Evolutionary conservation across 2,113 vertebrate genomes (phyloP).

Genomic region (Crocuta crocuta): DNA sequence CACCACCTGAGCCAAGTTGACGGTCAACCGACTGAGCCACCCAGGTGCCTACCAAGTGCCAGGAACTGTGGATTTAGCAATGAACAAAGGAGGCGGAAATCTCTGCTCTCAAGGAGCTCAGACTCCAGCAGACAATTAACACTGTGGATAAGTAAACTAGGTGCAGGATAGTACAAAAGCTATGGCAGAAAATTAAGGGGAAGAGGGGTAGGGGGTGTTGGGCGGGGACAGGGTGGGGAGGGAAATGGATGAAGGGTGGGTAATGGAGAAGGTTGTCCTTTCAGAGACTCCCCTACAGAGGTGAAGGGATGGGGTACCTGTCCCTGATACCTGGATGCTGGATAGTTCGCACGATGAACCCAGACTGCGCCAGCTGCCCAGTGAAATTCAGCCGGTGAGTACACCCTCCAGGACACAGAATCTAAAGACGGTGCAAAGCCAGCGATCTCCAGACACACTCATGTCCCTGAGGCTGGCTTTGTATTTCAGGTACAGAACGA

Average conservation of each 20-base stretch:
- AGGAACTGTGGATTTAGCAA: not conserved
- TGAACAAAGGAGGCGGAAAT: not conserved
- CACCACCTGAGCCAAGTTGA: no score
- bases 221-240: no score
- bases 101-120: not conserved
- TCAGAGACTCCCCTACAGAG: not conserved
- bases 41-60: no score
- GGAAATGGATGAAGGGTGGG: not conserved
- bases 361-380: no score
- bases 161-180: not conserved
- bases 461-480: not conserved
- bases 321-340: not conserved
- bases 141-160: not conserved
- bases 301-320: not conserved
- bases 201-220: rapidly evolving
- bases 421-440: not conserved
- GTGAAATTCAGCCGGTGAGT: not conserved
- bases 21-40: no score
- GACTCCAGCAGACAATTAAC: not conserved
- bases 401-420: not conserved
- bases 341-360: no score
- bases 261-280: not conserved
- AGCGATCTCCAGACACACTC: not conserved
- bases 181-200: not conserved
- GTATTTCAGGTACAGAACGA: not conserved